Base-by-base conservation (phyloP, 1,140 invertebrate species). In the Zaprionus taronus region DNA sequence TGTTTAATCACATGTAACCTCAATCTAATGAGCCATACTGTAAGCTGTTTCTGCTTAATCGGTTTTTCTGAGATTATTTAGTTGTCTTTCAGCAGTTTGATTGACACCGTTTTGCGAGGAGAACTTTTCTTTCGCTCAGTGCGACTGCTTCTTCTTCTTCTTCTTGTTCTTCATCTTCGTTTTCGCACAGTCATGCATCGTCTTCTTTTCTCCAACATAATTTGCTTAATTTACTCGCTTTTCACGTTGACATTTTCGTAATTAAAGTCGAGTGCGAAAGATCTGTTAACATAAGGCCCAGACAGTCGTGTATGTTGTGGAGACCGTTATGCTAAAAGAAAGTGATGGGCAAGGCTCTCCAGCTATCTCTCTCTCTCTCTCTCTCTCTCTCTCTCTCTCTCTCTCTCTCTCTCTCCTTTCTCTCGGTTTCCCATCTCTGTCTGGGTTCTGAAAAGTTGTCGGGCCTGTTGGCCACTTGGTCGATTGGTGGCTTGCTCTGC, bases 371-470 rank as follows among this genome's bases (percentile, higher is more conserved):
- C 55, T 34, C 12, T 12, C n/a, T n/a, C n/a, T n/a, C n/a, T n/a
- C n/a, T 38, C 56, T 36, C 31, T 69, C 56, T 17, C 53, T 7
- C 31, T 28, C n/a, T 57, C 26, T 15, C 1, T 14, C 1, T 36
- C 15, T 6, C 12, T 56, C 53, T 28, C 17, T 31, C 56, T 58
- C 28, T 7, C 15, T 17, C 41, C n/a, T 15, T 15, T n/a, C 38
- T 58, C n/a, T 61, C 17, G 12, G 5, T 15, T 15, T 36, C 47
- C 6, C 15, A 22, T 70, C 34, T 66, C 56, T 22, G 2, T 22
- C n/a, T 28, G 38, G 51, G 64, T 77, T 77, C 75, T 77, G 71
- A 77, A 77, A 77, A 77, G 75, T 74, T 68, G 75, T 69, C 75
- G 26, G 63, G 81, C 65, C 53, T 55, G 70, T 72, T 62, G 47